Conservation (phyloP, 2,888 invertebrate species). For the Chaetogeoica ovagalla region DNA sequence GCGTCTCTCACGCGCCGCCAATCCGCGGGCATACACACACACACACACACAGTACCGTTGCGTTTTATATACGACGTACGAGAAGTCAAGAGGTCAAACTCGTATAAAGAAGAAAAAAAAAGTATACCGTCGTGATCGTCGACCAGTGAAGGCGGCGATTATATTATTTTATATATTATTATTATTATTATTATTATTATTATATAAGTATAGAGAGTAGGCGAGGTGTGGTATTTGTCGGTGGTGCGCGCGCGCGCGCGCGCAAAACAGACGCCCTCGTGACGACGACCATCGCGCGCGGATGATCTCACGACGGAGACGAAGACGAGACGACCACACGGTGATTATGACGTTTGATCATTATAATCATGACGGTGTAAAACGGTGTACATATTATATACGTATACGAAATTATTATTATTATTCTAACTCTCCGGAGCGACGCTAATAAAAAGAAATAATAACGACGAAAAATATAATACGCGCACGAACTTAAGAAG, state of each 20-base stretch:
- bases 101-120: not conserved
- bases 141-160: conserved; percentile 4
- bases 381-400: no score
- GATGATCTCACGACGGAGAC: conserved; percentile 16
- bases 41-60: no score
- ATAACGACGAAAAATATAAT: conserved; percentile 14
- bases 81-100: conserved; percentile 46
- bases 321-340: not conserved
- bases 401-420: not conserved
- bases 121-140: not conserved
- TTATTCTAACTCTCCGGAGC: no score
- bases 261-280: conserved; percentile 50
- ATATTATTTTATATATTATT: no score
- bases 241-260: conserved; percentile 30
- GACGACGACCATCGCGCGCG: conserved; percentile 30
- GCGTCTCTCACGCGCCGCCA: no score
- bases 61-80: not conserved
- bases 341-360: conserved; percentile 46
- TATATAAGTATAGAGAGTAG: not conserved
- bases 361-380: conserved; percentile 46
- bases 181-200: no score
- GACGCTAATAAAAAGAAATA: not conserved
- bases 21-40: no score
- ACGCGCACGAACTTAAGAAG: not conserved
- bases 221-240: not conserved